Base-by-base conservation (phyloP, 2,888 invertebrate species). In the Caenorhabditis sp. region DNA sequence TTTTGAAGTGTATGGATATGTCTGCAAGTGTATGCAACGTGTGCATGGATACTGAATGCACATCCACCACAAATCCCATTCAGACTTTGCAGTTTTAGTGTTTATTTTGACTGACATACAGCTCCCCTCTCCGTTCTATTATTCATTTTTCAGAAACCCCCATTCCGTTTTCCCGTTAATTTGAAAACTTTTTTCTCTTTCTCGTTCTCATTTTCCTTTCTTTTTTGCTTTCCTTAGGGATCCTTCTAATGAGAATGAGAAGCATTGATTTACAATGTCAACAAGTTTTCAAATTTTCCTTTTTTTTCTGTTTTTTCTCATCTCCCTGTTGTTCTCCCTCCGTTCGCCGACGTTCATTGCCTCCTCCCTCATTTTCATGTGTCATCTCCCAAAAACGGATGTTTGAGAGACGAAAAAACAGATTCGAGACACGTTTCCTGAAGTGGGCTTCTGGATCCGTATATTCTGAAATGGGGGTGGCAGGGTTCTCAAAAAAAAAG, bases 191-290 rank as follows among this genome's bases (percentile, higher is more conserved):
- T 40, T 40, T 40, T 13, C 13, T 13, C 6, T 5, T 40, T 40
- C 13, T 40, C n/a, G n/a, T n/a, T n/a, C 40, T 40, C 40, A 5
- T 40, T 40, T 40, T 13, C 40, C 32, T 9, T 32, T 32, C 32
- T 9, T 32, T 40, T 40, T 40, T 40, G 40, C 13, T 40, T 20
- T 32, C 28, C 18, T 18, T 40, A 51, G 40, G 65, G 58, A 18
- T 22, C 51, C 51, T 26, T 60, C 60, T 67, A 60, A 32, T 32
- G 32, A 32, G 32, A 40, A 74, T 74, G 74, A 67, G 74, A 58
- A 26, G 58, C 65, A 74, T 65, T 74, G 74, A 74, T 74, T 40
- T 24, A 13, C 37, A 74, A 74, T 65, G 74, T 74, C 74, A 74
- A 67, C 74, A 74, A 15, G 56, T 64, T 72, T 56, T 64, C 37